Evolutionary conservation across 2,113 vertebrate species (phyloP).

Genomic region (Lontra canadensis): DNA sequence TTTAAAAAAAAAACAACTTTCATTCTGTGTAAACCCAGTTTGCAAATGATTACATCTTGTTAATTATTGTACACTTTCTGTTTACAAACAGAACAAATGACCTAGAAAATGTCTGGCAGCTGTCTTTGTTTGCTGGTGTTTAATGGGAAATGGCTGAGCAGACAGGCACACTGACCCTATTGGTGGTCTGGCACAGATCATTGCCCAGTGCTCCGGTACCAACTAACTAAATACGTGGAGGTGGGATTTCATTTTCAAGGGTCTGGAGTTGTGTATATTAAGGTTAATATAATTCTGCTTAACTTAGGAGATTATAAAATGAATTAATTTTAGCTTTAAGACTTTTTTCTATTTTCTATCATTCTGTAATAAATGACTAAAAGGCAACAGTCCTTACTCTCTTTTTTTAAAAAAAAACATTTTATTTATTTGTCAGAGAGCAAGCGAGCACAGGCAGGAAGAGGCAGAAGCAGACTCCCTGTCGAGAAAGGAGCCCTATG

Average conservation of each 20-base stretch:
- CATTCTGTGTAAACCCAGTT: slow-evolving; percentile 61
- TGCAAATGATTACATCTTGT: slow-evolving; percentile 62
- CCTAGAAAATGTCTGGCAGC: slow-evolving; percentile 67
- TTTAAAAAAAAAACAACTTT: not conserved
- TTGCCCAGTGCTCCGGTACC: not conserved
- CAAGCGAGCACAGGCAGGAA: no score
- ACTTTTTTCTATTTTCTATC: not conserved
- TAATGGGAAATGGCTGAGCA: not conserved
- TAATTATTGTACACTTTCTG: slow-evolving; percentile 63
- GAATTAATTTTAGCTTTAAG: slow-evolving; percentile 30
- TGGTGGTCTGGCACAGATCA: not conserved
- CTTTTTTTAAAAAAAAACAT: no score
- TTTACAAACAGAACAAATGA: slow-evolving; percentile 71
- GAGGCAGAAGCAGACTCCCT: no score
- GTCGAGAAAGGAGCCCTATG: no score
- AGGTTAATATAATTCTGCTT: not conserved
- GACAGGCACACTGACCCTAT: not conserved
- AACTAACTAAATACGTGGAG: not conserved
- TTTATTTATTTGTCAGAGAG: no score
- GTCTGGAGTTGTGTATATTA: not conserved
- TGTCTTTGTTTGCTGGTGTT: slow-evolving; percentile 7
- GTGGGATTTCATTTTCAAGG: not conserved
- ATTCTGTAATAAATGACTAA: not conserved
- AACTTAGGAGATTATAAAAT: not conserved
- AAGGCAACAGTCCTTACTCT: not conserved